Percentiles rank a stretch among this genome's conserved stretches.
Evolutionary conservation across 1,140 invertebrate genomes (phyloP).

Genomic region (Chironomus tepperi): DNA sequence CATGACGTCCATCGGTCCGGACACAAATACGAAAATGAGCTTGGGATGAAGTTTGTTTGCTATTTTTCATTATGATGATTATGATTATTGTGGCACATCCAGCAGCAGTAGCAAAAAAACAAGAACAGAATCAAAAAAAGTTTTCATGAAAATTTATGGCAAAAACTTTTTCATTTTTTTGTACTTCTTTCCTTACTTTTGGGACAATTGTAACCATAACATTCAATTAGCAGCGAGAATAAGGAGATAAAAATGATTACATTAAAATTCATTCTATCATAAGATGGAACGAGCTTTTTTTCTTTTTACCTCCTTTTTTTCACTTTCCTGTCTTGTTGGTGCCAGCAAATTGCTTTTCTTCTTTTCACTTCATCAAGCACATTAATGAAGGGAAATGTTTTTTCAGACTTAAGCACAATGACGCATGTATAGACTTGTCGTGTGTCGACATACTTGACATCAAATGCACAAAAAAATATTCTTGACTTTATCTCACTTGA

Average conservation of each 20-base stretch:
- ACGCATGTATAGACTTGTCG: too few relatives aligned
- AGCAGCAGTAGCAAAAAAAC: not conserved
- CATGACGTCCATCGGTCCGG: not conserved
- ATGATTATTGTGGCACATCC: not conserved
- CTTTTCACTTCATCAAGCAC: too few relatives aligned
- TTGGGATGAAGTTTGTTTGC: not conserved
- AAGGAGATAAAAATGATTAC: conserved; percentile 1
- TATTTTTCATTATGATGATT: not conserved
- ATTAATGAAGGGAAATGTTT: too few relatives aligned
- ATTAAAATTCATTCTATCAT: conserved; percentile 10
- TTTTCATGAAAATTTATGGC: not conserved
- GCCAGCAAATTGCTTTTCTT: too few relatives aligned
- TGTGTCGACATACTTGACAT: too few relatives aligned
- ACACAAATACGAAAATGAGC: not conserved
- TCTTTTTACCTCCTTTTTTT: too few relatives aligned
- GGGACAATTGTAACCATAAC: conserved; percentile 7
- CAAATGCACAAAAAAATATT: too few relatives aligned
- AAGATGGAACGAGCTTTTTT: not conserved
- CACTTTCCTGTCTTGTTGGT: too few relatives aligned
- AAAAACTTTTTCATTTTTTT: not conserved
- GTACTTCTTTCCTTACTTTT: not conserved
- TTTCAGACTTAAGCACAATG: too few relatives aligned
- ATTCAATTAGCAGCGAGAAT: conserved; percentile 6
- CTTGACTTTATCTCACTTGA: too few relatives aligned
- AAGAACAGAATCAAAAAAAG: not conserved